These are phyloP conservation scores for Rotaria macrura DNA, from an alignment of 2,888 invertebrate species.

Conservation along the genomic window DNA sequence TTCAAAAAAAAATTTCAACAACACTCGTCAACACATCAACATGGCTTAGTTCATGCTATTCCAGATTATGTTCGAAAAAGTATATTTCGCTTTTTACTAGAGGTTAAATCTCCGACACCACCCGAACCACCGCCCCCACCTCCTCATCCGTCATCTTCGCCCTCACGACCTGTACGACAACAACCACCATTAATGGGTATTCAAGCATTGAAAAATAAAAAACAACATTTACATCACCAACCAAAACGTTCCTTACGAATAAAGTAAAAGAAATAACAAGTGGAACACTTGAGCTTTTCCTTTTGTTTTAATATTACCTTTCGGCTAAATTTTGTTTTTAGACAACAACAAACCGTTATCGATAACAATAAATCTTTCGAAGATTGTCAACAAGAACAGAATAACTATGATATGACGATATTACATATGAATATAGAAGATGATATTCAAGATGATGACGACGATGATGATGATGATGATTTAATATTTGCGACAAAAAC, in stretches of 20 bases:
- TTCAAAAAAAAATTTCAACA: slow-evolving; percentile 9
- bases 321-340: not conserved
- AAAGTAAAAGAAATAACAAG: not conserved
- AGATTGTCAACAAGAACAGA: not conserved
- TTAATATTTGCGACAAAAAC: not conserved
- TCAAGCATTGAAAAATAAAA: slow-evolving; percentile 6
- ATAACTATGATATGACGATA: slow-evolving; percentile 10
- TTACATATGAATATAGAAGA: not conserved
- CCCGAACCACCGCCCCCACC: too few relatives aligned
- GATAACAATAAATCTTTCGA: not conserved
- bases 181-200: not conserved
- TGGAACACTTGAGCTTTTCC: too few relatives aligned
- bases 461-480: not conserved
- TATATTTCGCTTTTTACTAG: not conserved
- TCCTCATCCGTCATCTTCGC: not conserved
- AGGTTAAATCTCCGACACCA: not conserved
- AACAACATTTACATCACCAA: not conserved
- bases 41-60: not conserved
- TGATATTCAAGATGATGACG: not conserved
- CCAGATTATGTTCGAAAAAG: slow-evolving; percentile 13
- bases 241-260: not conserved
- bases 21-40: not conserved
- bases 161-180: not conserved
- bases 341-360: not conserved
- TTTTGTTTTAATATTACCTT: not conserved